A percentile compares a stretch with the other conserved stretches of the same genome.
Evolutionary conservation across 2,888 invertebrate species (phyloP).

Genomic region (Drosophila birchii): DNA sequence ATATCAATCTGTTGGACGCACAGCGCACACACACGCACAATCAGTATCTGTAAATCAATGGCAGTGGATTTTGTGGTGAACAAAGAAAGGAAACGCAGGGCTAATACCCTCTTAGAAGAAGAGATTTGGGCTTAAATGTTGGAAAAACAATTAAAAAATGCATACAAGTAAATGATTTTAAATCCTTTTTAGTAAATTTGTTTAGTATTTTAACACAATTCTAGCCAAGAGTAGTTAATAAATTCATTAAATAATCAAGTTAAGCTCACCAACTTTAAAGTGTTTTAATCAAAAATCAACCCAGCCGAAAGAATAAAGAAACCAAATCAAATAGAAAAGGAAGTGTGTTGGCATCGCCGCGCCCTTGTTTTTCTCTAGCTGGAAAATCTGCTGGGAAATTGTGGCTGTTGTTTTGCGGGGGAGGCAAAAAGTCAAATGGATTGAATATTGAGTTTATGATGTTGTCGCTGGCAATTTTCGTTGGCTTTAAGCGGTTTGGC

Average conservation of each 20-base stretch:
- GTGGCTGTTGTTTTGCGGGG: constrained; percentile 7
- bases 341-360: constrained; percentile 22
- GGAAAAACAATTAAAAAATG: too few species aligned
- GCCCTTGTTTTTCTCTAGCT: constrained; percentile 5
- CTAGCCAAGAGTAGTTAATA: not conserved
- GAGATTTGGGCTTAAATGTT: not conserved
- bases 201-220: not conserved
- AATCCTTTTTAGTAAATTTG: too few species aligned
- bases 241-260: not conserved
- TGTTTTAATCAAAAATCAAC: not conserved
- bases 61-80: constrained; percentile 5
- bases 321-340: constrained; percentile 27
- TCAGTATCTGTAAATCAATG: constrained; percentile 69
- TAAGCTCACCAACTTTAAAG: too few species aligned
- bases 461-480: constrained; percentile 77
- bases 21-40: constrained; percentile 50
- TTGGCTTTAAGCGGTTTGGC: constrained; percentile 76
- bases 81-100: not conserved
- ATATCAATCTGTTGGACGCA: constrained; percentile 64
- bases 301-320: constrained; percentile 7
- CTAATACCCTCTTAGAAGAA: not conserved
- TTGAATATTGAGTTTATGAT: constrained; percentile 77
- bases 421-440: constrained; percentile 76
- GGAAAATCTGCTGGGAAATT: constrained; percentile 10
- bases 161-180: too few species aligned